A percentile compares a stretch with the other conserved stretches of the same genome.
Evolutionary conservation across 2,888 invertebrate species (phyloP).

Genomic region (Zaprionus obscuricornis): DNA sequence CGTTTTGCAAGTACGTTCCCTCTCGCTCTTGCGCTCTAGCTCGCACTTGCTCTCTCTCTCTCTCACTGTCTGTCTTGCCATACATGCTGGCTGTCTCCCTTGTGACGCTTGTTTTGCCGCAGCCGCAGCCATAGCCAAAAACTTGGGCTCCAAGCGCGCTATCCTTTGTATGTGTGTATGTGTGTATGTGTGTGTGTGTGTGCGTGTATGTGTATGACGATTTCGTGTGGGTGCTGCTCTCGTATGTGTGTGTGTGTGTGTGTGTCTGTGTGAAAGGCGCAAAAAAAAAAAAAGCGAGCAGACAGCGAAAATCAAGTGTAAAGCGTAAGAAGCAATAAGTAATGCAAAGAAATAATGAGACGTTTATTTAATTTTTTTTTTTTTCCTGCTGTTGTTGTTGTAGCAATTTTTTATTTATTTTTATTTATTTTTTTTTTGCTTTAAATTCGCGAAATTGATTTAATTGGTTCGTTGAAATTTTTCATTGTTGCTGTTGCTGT

Average conservation of each 20-base stretch:
- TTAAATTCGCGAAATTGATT: background rate
- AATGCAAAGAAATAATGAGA: no score
- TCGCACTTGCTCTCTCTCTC: conserved; percentile 22
- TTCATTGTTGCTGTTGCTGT: no score
- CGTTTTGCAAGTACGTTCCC: conserved; percentile 8
- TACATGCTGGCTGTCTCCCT: conserved; percentile 28
- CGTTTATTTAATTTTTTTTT: background rate
- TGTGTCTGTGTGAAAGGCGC: conserved; percentile 37
- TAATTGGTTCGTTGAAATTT: background rate
- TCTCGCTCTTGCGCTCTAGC: conserved; percentile 2
- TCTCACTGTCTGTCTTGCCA: conserved; percentile 22
- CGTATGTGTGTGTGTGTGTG: conserved; percentile 14
- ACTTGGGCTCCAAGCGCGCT: conserved; percentile 62
- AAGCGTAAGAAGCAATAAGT: conserved; percentile 15
- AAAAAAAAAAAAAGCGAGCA: conserved; percentile 33
- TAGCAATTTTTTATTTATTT: background rate
- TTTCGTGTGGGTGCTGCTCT: no score
- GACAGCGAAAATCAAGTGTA: conserved; percentile 16
- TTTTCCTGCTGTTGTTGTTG: no score
- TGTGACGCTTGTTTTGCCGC: conserved; percentile 52
- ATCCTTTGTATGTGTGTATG: conserved; percentile 54
- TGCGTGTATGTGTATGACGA: no score
- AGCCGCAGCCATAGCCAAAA: conserved; percentile 44
- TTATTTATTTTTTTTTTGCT: background rate
- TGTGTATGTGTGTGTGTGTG: conserved; percentile 9